phyloP scores from a whole-genome alignment of 2,113 vertebrate genomes.

The Ahaetulla prasina region DNA sequence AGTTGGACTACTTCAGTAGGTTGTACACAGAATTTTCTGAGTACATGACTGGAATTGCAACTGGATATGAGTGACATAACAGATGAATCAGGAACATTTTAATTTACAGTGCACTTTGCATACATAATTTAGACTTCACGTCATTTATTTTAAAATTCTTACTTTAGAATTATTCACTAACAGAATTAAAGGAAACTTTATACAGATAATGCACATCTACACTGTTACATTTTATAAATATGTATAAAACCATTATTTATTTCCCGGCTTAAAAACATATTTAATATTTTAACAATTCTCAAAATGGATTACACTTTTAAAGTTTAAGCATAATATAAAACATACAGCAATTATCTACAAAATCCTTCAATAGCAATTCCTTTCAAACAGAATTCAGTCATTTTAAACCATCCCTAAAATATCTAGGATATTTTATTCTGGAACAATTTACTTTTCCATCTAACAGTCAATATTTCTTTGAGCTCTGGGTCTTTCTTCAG shows the following conservation, averaged over 20 bases:
- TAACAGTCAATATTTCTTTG: not conserved
- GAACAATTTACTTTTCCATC: not conserved
- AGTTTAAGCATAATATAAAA: not conserved
- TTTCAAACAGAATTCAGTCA: not conserved
- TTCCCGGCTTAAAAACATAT: not conserved
- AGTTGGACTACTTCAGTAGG: not conserved
- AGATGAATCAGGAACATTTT: not conserved
- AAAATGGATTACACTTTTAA: not conserved
- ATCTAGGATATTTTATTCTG: not conserved
- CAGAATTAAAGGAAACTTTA: not conserved
- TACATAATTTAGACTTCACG: not conserved
- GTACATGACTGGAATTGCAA: not conserved
- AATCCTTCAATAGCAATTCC: not conserved
- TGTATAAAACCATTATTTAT: slow-evolving; percentile 14
- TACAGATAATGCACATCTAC: not conserved
- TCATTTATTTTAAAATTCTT: not conserved
- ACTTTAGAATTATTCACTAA: not conserved
- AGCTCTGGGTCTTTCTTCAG: too few species aligned
- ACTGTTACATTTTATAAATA: not conserved
- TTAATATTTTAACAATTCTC: not conserved
- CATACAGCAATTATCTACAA: not conserved
- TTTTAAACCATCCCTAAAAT: not conserved
- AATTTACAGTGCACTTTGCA: too few species aligned
- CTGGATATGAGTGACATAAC: not conserved
- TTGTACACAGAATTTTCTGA: not conserved